Evolutionary conservation across 1,140 invertebrate species (phyloP), one percentile per base, ranked within the genome.

Genomic region (Chironomus striatipennis): DNA sequence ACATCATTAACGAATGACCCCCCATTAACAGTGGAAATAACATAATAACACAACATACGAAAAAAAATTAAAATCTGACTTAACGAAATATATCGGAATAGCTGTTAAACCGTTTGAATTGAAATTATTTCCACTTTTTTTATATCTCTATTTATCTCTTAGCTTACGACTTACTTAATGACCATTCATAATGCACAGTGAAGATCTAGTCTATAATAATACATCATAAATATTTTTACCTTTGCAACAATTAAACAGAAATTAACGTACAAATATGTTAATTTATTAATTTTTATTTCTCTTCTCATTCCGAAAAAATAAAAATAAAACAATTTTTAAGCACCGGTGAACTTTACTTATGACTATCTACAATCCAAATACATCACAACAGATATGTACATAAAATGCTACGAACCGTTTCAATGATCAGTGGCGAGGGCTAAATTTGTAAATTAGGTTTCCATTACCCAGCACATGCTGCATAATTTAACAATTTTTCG

Each of bases 391-490:
- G 24, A 34, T 34, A 57, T n/a, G n/a, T n/a, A 57, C 9, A 57
- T 12, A 57, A 70, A 70, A 70, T 17, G n/a, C 18, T 20, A 21
- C 65, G 17, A 20, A 70, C 65, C 65, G 65, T 70, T 70, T 70
- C 65, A 70, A 70, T 70, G 65, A 70, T 21, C 17, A 70, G 20
- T 10, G 65, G 20, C 18, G 65, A 70, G 17, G 65, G 65, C 65
- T 20, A 18, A 70, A 70, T 70, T 70, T 70, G 10, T 21, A 70
- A 70, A 70, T 70, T 18, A 70, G 65, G 65, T 70, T 70, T 70
- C 65, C 65, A 70, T 70, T 18, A 70, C 65, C 65, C 17, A 70
- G 65, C 65, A 70, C 65, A 70, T 70, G 65, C 65, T 70, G 20
- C 65, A 21, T 70, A 70, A 70, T 70, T 57, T 57, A 57, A 57